Evolutionary conservation across 2,888 invertebrate species (phyloP), one percentile per base, ranked within the genome.

Genomic region (Tipula lateralis): DNA sequence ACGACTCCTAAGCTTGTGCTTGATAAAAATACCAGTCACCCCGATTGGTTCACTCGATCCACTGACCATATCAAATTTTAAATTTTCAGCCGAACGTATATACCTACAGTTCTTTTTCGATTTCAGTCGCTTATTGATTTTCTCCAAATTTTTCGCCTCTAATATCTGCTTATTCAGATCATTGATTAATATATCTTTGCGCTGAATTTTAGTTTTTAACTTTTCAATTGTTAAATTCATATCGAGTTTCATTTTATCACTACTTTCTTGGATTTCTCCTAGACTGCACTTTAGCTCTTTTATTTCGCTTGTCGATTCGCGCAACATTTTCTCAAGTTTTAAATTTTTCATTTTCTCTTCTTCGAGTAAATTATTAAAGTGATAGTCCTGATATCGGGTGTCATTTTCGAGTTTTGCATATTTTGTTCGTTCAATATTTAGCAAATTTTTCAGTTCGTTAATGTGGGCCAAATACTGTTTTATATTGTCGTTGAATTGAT

Each of bases 11-110:
- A 82, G 16, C 16, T 82, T 82, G 6, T 82, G 29, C 9, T 30
- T 82, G 16, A 82, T 82, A 82, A 82, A 82, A 82, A 82, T 82
- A 13, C 82, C 82, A n/a, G 82, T 82, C 82, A 82, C 82, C 6
- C 82, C 82, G 24, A 24, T 66, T 66, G 66, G 66, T 24, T 66
- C 66, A 12, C 66, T 66, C 13, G 66, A 24, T 66, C 24, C 24
- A 24, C 12, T 66, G 7, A 24, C 9, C 16, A 16, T 19, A 1
- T 82, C 82, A 30, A 29, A 30, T 30, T 82, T 82, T 82, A 32
- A 30, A 82, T 82, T 82, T 6, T 82, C 82, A 6, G 82, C 82
- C 1, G 82, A 82, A 1, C 82, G 30, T 30, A 82, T 82, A 30
- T 30, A 82, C 1, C 82, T 29, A 16, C 32, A 29, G n/a, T 13